Evolutionary conservation across 2,113 vertebrate species (phyloP).

Genomic region (Xiphias gladius): DNA sequence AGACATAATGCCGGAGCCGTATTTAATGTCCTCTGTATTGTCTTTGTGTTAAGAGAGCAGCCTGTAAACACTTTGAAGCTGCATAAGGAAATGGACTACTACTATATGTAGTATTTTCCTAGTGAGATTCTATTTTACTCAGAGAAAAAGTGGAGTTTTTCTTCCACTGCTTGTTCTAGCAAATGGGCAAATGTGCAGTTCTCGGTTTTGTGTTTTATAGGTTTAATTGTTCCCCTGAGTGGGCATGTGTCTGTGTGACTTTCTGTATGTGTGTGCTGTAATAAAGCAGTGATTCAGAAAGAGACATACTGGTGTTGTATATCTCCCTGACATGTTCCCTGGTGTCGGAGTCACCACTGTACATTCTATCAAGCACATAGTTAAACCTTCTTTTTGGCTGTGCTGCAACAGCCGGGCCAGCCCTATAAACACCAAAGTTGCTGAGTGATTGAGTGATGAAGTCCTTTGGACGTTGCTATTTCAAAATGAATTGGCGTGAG

Average conservation of each 20-base stretch:
- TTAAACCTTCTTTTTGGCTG: background rate
- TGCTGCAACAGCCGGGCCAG: too few species aligned
- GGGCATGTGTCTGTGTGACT: conserved; percentile 19
- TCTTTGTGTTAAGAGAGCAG: background rate
- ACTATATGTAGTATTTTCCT: background rate
- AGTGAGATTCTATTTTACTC: background rate
- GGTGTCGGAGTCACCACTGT: conserved; percentile 45
- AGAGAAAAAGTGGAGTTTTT: conserved; percentile 11
- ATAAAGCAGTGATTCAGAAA: conserved; percentile 45
- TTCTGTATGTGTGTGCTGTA: conserved; percentile 6
- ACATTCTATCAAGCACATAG: conserved; percentile 46
- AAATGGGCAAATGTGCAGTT: conserved; percentile 40
- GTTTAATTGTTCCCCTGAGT: conserved; percentile 61
- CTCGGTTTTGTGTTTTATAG: conserved; percentile 33
- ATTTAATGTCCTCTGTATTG: background rate
- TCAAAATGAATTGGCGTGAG: too few species aligned
- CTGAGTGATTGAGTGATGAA: too few species aligned
- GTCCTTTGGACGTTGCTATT: too few species aligned
- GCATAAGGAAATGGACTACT: background rate
- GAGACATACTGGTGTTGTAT: conserved; percentile 39
- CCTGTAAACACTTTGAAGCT: background rate
- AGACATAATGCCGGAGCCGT: background rate
- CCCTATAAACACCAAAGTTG: too few species aligned
- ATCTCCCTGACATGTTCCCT: conserved; percentile 30
- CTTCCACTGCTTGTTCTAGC: background rate